phyloP scores from a whole-genome alignment of 2,888 invertebrate species.

The Eulithis testata region DNA sequence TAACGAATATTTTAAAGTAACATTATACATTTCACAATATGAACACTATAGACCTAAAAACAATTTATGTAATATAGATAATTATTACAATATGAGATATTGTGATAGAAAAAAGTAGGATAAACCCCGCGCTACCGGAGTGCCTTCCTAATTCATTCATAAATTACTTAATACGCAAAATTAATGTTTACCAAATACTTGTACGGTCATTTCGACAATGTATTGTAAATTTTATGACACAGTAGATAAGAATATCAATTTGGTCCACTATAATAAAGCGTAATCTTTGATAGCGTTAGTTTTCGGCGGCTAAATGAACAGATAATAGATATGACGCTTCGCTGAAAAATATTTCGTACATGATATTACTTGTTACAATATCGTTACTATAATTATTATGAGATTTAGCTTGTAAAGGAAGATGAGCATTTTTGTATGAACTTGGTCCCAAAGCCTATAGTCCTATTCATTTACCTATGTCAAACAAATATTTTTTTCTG shows the following conservation, averaged over 20 bases:
- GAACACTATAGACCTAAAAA: too few species aligned
- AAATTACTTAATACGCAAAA: slow-evolving; percentile 52
- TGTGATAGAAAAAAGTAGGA: neutral
- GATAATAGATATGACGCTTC: slow-evolving; percentile 58
- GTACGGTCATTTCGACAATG: slow-evolving; percentile 63
- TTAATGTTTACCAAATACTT: slow-evolving; percentile 75
- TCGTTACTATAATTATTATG: neutral
- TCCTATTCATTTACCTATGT: too few species aligned
- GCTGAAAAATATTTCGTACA: slow-evolving; percentile 12
- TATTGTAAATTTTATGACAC: slow-evolving; percentile 76
- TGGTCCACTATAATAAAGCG: slow-evolving; percentile 56
- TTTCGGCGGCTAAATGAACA: slow-evolving; percentile 61
- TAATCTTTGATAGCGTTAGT: slow-evolving; percentile 62
- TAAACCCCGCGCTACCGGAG: slow-evolving; percentile 12
- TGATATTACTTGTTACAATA: slow-evolving; percentile 8
- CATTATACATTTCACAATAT: neutral
- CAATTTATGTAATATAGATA: too few species aligned
- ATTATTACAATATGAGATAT: too few species aligned
- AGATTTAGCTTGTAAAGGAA: neutral
- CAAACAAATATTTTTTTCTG: too few species aligned
- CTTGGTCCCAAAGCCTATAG: too few species aligned
- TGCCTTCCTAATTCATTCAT: slow-evolving; percentile 34
- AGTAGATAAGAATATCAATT: slow-evolving; percentile 72
- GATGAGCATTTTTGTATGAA: too few species aligned
- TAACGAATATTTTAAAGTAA: neutral